Evolutionary conservation across 2,113 vertebrate genomes (phyloP), one percentile per base, ranked within the genome.

Genomic region (Rattus rattus): DNA sequence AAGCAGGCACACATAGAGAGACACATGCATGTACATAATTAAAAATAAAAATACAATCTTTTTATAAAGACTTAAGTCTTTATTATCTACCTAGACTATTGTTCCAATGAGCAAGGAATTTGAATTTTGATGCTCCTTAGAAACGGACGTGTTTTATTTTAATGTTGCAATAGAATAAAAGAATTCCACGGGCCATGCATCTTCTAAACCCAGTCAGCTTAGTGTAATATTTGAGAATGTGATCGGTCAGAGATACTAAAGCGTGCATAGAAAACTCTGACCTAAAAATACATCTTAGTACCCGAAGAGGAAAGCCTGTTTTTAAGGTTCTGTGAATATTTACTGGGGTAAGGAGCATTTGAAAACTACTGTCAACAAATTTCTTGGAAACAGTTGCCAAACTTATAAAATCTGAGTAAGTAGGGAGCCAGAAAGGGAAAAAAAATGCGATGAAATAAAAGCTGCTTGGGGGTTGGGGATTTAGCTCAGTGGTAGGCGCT

Each of bases 341-440:
- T 87, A 65, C 81, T 70, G 65, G 65, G 24, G 47, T 52, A 79
- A 22, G 87, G 14, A 30, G 8, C 52, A 83, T 92, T 96, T 11
- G n/a, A 49, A 90, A 67, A 91, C 54, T 61, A 20, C 22, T 94
- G 89, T 91, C 65, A 89, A 89, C 43, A 65, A 75, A 65, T 75
- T 43, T 76, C n/a, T 83, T 95, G 69, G 33, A 73, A 85, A 67
- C 79, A 6, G 90, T 96, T 92, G n/a, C 43, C 72, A 94, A 95
- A 95, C 19, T 83, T 92, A 33, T 30, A 67, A 89, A 87, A 96
- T 20, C 9, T 65, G 39, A 33, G n/a, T 39, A 70, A 67, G 28
- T 20, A 56, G 69, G 30, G 9, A 91, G 3, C 3, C 61, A 22
- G 24, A 75, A 88, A n/a, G 49, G 24, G 2, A 77, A 59, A 77